Conservation (phyloP, 35 echinoderm and acorn worm species). For the Ophiothrix spiculata region DNA sequence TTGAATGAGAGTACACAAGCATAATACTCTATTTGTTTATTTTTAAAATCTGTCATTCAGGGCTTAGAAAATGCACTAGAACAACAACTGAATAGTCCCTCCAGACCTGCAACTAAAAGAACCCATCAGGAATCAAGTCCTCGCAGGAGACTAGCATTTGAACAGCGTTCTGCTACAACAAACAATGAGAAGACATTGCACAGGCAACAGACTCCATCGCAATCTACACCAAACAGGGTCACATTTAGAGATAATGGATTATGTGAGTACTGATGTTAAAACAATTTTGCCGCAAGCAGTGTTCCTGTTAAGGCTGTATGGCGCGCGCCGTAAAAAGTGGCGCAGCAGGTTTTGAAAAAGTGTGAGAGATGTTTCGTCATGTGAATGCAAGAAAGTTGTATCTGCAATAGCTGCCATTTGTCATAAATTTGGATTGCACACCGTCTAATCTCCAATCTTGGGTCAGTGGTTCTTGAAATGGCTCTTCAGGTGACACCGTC, state of each 20-base stretch:
- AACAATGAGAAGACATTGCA: neutral
- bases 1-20: too few species aligned
- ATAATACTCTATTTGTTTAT: too few species aligned
- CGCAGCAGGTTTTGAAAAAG: too few species aligned
- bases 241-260: neutral
- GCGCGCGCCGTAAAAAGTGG: too few species aligned
- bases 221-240: neutral
- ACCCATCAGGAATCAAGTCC: neutral
- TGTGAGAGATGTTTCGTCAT: too few species aligned
- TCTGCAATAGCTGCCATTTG: too few species aligned
- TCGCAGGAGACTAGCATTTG: slow-evolving; percentile 25
- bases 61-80: slow-evolving; percentile 22
- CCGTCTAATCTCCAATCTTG: too few species aligned
- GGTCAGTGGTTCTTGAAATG: too few species aligned
- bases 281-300: neutral
- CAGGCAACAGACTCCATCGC: neutral
- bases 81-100: neutral
- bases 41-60: neutral
- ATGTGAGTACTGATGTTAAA: neutral
- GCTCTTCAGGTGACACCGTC: too few species aligned
- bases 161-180: neutral
- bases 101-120: neutral
- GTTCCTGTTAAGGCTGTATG: too few species aligned
- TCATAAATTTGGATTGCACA: too few species aligned
- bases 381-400: too few species aligned